Evolutionary conservation across 1,140 invertebrate species (phyloP).

Genomic region (Ceratitis capitata): DNA sequence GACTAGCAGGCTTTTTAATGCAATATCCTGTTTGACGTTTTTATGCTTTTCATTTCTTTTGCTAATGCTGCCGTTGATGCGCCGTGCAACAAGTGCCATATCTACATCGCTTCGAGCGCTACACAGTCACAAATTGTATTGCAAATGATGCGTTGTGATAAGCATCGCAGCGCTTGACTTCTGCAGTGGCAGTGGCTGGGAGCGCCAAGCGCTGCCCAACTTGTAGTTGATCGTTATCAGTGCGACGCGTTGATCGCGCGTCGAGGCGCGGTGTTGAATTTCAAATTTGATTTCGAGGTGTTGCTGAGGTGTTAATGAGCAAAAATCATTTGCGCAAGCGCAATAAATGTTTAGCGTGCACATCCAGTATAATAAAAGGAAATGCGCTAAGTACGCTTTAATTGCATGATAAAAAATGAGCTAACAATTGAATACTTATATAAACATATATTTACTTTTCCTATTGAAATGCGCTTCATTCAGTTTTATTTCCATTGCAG

Average conservation of each 20-base stretch:
- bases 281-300: conserved; percentile 39
- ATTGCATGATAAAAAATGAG: neutral
- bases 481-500: neutral
- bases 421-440: neutral
- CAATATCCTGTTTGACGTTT: conserved; percentile 33
- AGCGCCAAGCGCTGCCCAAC: neutral
- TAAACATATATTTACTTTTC: neutral
- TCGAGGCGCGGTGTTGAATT: conserved; percentile 30
- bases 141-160: conserved; percentile 4
- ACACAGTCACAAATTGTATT: neutral
- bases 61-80: neutral
- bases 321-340: conserved; percentile 21
- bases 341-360: neutral
- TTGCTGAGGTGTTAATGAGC: conserved; percentile 34
- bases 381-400: neutral
- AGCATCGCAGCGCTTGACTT: neutral
- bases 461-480: neutral
- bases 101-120: neutral
- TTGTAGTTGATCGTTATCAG: conserved; percentile 36
- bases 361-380: conserved; percentile 11
- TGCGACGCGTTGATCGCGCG: neutral
- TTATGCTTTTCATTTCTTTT: neutral
- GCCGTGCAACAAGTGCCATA: neutral
- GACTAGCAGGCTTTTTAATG: neutral
- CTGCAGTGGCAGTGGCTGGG: neutral